These are phyloP conservation scores for Cyclophora punctaria DNA, from an alignment of 2,888 invertebrate genomes.

Conservation along the genomic window DNA sequence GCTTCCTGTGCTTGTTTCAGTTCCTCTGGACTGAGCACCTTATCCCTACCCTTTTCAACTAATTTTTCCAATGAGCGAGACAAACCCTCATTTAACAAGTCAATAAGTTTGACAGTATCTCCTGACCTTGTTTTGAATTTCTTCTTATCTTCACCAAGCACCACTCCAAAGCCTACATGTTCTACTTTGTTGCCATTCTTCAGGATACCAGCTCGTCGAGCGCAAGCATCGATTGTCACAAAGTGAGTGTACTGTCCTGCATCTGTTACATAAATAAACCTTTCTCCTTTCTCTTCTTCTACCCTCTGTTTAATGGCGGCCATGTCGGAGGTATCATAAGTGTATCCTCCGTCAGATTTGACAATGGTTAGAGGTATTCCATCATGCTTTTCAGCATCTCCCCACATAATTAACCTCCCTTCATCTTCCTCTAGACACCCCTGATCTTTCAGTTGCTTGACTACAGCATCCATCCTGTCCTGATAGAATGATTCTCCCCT, in stretches of 20 bases:
- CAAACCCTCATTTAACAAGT: slow-evolving; percentile 94
- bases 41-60: slow-evolving; percentile 89
- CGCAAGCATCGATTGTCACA: slow-evolving; percentile 84
- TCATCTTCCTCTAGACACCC: slow-evolving; percentile 86
- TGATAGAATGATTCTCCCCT: slow-evolving; percentile 99
- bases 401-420: slow-evolving; percentile 90
- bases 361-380: slow-evolving; percentile 94
- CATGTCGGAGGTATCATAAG: slow-evolving; percentile 99
- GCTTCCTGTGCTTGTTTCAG: slow-evolving; percentile 89
- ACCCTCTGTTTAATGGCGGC: slow-evolving; percentile 91
- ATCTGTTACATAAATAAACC: slow-evolving; percentile 96
- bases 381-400: slow-evolving; percentile 72
- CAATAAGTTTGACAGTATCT: slow-evolving; percentile 90
- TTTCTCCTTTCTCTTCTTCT: slow-evolving; percentile 88
- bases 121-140: slow-evolving; percentile 99
- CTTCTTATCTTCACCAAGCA: slow-evolving; percentile 98
- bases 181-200: slow-evolving; percentile 81
- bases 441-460: slow-evolving; percentile 81
- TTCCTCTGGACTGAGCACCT: slow-evolving; percentile 87
- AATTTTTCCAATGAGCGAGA: slow-evolving; percentile 88
- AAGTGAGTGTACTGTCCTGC: slow-evolving; percentile 89
- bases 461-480: slow-evolving; percentile 87
- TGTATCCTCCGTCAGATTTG: slow-evolving; percentile 97
- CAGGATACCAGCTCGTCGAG: slow-evolving; percentile 83
- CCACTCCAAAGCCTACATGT: slow-evolving; percentile 97